Conservation (phyloP, 2,113 vertebrate genomes). For the Steatornis caripensis region DNA sequence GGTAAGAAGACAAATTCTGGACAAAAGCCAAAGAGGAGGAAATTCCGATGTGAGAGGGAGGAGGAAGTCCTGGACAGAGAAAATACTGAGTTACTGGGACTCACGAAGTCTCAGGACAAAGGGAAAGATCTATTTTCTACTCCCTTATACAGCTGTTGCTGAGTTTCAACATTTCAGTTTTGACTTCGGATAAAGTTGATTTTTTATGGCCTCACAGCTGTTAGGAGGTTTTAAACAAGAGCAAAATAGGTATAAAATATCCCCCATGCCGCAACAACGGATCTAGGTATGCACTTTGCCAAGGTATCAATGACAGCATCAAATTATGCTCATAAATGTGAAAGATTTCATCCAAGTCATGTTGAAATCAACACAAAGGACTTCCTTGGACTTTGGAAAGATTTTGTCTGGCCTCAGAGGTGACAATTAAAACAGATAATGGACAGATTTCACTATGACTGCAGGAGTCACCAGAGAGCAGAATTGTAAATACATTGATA, state of each 20-base stretch:
- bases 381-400: neutral
- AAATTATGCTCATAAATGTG: neutral
- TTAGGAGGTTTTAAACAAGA: neutral
- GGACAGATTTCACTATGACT: neutral
- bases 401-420: neutral
- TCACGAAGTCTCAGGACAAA: neutral
- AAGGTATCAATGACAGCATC: neutral
- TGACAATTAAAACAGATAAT: neutral
- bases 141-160: neutral
- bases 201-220: neutral
- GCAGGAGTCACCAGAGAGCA: neutral
- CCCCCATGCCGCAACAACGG: neutral
- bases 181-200: neutral
- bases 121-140: neutral
- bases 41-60: neutral
- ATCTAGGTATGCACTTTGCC: neutral
- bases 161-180: neutral
- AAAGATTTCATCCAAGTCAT: neutral
- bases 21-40: neutral
- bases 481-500: neutral
- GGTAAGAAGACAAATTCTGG: neutral
- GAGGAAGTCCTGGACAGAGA: neutral
- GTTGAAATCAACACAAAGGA: neutral
- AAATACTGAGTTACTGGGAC: neutral
- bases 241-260: neutral